Evolutionary conservation across 2,888 invertebrate species (phyloP).

Genomic region (Spodoptera picta): DNA sequence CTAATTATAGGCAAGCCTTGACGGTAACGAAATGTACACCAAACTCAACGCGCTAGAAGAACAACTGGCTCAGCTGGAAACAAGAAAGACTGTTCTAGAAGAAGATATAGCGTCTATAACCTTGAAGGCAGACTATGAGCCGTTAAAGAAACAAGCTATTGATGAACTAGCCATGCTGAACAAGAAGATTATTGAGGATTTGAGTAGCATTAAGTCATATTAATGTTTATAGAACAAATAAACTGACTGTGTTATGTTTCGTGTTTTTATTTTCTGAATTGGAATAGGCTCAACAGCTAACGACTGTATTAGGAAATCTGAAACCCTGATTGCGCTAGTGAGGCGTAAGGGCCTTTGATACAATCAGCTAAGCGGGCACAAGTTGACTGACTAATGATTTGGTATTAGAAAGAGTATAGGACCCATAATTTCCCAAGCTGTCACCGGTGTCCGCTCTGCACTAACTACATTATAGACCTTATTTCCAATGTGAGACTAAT

Average conservation of each 20-base stretch:
- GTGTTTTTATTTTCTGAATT: too few species aligned
- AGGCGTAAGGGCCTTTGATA: too few species aligned
- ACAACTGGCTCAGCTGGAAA: slow-evolving; percentile 91
- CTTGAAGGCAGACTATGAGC: slow-evolving; percentile 91
- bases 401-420: too few species aligned
- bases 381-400: too few species aligned
- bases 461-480: too few species aligned
- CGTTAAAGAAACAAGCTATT: slow-evolving; percentile 89
- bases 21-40: slow-evolving; percentile 92
- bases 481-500: too few species aligned
- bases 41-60: slow-evolving; percentile 92
- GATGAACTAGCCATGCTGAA: slow-evolving; percentile 88
- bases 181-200: slow-evolving; percentile 84
- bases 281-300: too few species aligned
- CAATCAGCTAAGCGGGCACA: too few species aligned
- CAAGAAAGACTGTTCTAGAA: slow-evolving; percentile 90
- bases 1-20: slow-evolving; percentile 87
- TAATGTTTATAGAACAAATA: slow-evolving; percentile 42
- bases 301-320: too few species aligned
- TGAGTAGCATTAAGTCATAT: slow-evolving; percentile 77
- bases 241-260: neutral
- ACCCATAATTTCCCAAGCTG: too few species aligned
- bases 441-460: too few species aligned
- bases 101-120: slow-evolving; percentile 91
- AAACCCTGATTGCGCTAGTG: too few species aligned